Evolutionary conservation across 2,113 vertebrate species (phyloP), one percentile per base, ranked within the genome.

Genomic region (Mola mola): DNA sequence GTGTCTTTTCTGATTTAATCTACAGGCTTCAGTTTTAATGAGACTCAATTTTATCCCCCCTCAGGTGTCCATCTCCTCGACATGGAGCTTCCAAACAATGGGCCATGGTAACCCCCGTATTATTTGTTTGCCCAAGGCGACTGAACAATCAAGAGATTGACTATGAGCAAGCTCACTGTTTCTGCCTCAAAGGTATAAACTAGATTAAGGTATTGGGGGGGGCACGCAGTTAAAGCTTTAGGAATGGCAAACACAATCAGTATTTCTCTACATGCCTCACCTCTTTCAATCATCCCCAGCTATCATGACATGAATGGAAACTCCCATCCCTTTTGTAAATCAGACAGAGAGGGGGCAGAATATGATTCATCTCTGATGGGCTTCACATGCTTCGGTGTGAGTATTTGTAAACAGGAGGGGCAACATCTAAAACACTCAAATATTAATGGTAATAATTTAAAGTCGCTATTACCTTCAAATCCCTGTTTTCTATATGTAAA

Each of bases 41-140:
- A 79, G 20, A 31, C 34, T 36, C 38, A 1, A 43, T 51, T 73
- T 66, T 43, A n/a, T n/a, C n/a, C 34, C 38, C 25, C 44, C 50
- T 53, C 52, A 75, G 49, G 64, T 76, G 47, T 81, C 65, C 48
- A 55, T 65, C 73, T 75, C 64, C 44, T 28, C 71, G 66, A 64
- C 49, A 29, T 34, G 43, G 34, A 46, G 71, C 76, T 72, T 53
- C 68, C 60, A 69, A 65, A 72, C 64, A 50, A 72, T 70, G 51
- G 53, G 28, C 58, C 8, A 20, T 20, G 28, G 59, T 83, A 83
- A 69, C 85, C 82, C 86, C 86, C 81, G 62, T 77, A 69, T 86
- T 85, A 82, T 81, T 57, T 72, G 72, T 67, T 79, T 74, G 81
- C 75, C 81, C 90, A 90, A 90, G 88, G 88, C 89, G 87, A 88